These are phyloP conservation scores for Cetoscarus ocellatus DNA, from an alignment of 2,797 vertebrate genomes.

Conservation along the genomic window DNA sequence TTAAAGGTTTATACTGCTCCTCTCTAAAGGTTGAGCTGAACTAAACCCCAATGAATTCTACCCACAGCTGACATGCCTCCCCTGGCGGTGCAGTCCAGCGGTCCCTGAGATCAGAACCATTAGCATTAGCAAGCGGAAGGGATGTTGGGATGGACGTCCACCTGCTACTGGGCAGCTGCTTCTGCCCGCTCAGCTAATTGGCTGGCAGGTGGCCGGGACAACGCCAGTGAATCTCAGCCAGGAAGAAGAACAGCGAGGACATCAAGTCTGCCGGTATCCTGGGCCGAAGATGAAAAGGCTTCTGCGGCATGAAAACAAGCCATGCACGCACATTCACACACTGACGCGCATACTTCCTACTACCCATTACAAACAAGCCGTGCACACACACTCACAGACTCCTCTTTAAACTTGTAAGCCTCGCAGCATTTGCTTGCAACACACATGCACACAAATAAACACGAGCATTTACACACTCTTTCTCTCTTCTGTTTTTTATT, in stretches of 20 bases:
- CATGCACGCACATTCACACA: slow-evolving; percentile 22
- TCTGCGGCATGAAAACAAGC: slow-evolving; percentile 55
- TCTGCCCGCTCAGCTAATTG: slow-evolving; percentile 80
- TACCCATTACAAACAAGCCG: slow-evolving; percentile 12
- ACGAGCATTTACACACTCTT: slow-evolving; percentile 3
- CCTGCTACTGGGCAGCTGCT: slow-evolving; percentile 81
- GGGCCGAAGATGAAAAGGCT: slow-evolving; percentile 76
- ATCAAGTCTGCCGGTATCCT: slow-evolving; percentile 68
- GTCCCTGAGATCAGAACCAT: slow-evolving; percentile 74
- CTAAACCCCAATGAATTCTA: slow-evolving; percentile 36
- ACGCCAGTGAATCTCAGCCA: slow-evolving; percentile 57
- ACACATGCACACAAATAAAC: slow-evolving; percentile 15
- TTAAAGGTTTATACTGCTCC: neutral
- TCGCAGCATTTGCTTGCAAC: slow-evolving; percentile 34
- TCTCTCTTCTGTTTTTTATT: slow-evolving; percentile 4
- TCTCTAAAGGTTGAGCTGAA: slow-evolving; percentile 12
- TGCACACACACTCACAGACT: neutral
- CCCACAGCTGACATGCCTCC: slow-evolving; percentile 55
- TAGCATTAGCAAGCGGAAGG: slow-evolving; percentile 75
- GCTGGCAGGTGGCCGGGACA: slow-evolving; percentile 77
- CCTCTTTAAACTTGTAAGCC: slow-evolving; percentile 9
- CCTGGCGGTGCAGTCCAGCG: slow-evolving; percentile 39
- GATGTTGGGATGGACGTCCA: slow-evolving; percentile 76
- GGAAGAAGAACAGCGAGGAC: slow-evolving; percentile 63
- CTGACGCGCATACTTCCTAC: neutral